Evolutionary conservation across 2,113 vertebrate species (phyloP).

Genomic region (Sorex fumeus): DNA sequence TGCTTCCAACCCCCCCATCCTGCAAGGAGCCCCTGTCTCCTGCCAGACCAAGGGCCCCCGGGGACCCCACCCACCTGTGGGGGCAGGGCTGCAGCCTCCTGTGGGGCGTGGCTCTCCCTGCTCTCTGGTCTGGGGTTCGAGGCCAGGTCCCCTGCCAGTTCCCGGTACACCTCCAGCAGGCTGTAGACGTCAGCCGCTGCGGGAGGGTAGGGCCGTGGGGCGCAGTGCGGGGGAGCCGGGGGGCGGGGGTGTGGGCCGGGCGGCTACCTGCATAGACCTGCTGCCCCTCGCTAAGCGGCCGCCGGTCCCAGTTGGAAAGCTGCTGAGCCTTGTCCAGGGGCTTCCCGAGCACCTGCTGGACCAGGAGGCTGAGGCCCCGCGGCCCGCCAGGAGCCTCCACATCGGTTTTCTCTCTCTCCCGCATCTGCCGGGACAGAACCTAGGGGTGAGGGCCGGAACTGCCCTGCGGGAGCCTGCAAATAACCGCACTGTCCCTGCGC

Average conservation of each 20-base stretch:
- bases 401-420: not conserved
- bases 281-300: constrained; percentile 92
- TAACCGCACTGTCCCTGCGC: too few relatives aligned
- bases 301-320: constrained; percentile 95
- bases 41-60: fast-evolving
- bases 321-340: constrained; percentile 94
- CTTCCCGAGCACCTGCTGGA: constrained; percentile 92
- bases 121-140: constrained; percentile 72
- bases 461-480: too few relatives aligned
- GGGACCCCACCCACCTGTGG: constrained; percentile 80
- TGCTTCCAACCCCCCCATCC: too few relatives aligned
- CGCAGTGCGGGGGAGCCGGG: fast-evolving
- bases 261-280: constrained; percentile 92
- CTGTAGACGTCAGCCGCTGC: constrained; percentile 91
- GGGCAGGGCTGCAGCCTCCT: not conserved
- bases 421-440: not conserved
- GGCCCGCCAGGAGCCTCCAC: constrained; percentile 71
- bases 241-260: not conserved
- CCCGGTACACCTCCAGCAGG: constrained; percentile 92
- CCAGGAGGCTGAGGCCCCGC: constrained; percentile 94
- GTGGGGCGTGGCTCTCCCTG: not conserved
- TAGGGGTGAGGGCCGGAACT: not conserved
- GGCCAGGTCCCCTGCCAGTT: constrained; percentile 86
- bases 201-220: not conserved
- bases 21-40: not conserved